phyloP scores from a whole-genome alignment of 2,797 vertebrate species.

The Bovichtus variegatus region DNA sequence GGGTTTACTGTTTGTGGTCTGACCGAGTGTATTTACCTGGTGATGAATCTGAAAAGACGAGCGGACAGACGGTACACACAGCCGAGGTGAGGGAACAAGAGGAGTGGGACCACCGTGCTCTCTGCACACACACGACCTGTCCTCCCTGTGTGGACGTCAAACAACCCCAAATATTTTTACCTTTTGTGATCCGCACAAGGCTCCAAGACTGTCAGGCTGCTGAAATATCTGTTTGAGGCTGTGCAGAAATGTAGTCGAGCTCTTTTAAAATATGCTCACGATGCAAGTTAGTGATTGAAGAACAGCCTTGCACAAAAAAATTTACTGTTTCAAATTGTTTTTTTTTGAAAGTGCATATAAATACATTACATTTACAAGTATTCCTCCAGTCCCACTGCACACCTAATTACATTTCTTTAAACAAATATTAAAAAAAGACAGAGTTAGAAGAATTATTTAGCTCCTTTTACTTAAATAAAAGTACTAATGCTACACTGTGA shows the following conservation, averaged over 20 bases:
- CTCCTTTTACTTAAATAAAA: too few relatives aligned
- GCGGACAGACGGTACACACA: constrained; percentile 28
- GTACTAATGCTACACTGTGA: too few relatives aligned
- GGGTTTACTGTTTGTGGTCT: constrained; percentile 34
- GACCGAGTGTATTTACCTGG: constrained; percentile 56
- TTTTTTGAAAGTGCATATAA: too few relatives aligned
- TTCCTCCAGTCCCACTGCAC: too few relatives aligned
- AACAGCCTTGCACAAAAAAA: too few relatives aligned
- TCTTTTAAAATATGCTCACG: background rate
- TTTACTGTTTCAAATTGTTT: too few relatives aligned
- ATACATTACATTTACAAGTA: too few relatives aligned
- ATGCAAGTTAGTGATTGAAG: background rate
- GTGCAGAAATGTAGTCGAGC: background rate
- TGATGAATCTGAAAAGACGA: constrained; percentile 46
- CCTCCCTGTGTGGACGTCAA: constrained; percentile 31
- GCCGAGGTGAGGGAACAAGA: constrained; percentile 19
- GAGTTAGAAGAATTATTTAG: too few relatives aligned
- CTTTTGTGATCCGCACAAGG: background rate
- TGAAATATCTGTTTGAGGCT: background rate
- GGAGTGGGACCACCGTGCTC: constrained; percentile 54
- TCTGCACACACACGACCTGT: constrained; percentile 54
- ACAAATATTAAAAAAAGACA: too few relatives aligned
- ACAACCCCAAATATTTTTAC: constrained; percentile 26
- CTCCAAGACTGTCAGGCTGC: background rate
- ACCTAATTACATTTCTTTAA: too few relatives aligned